Evolutionary conservation across 2,113 vertebrate genomes (phyloP).

Genomic region (Panthera leo): DNA sequence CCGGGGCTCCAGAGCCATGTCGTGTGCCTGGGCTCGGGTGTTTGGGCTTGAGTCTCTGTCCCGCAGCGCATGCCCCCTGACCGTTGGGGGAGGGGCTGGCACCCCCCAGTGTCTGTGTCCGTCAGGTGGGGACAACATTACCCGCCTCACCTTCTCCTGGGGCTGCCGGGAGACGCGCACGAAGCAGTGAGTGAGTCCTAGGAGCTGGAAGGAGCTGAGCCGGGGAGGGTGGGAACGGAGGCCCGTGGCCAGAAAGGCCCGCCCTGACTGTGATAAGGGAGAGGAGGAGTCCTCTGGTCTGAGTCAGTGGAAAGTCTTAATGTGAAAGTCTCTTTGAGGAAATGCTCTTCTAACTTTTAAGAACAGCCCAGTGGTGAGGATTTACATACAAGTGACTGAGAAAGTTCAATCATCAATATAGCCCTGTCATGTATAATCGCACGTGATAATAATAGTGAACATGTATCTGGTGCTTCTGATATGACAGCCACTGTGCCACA

Average conservation of each 20-base stretch:
- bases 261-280: slow-evolving; percentile 47
- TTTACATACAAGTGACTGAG: background rate
- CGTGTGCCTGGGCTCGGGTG: background rate
- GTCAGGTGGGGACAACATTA: background rate
- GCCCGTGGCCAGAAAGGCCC: background rate
- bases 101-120: background rate
- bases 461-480: rapidly evolving
- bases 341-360: slow-evolving; percentile 17
- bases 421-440: background rate
- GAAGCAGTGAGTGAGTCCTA: background rate
- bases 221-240: background rate
- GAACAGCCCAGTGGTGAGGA: background rate
- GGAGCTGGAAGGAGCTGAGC: background rate
- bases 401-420: background rate
- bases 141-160: background rate
- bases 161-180: background rate
- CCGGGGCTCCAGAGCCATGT: background rate
- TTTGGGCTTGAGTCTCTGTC: background rate
- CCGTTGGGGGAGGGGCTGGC: background rate
- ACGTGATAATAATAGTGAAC: background rate
- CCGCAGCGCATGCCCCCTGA: background rate
- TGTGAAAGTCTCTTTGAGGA: slow-evolving; percentile 56
- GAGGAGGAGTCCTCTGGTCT: slow-evolving; percentile 30
- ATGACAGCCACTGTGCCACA: background rate
- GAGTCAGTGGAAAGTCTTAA: slow-evolving; percentile 69